These are phyloP conservation scores for Lanius ludovicianus DNA, from an alignment of 2,113 vertebrate genomes.

Conservation along the genomic window DNA sequence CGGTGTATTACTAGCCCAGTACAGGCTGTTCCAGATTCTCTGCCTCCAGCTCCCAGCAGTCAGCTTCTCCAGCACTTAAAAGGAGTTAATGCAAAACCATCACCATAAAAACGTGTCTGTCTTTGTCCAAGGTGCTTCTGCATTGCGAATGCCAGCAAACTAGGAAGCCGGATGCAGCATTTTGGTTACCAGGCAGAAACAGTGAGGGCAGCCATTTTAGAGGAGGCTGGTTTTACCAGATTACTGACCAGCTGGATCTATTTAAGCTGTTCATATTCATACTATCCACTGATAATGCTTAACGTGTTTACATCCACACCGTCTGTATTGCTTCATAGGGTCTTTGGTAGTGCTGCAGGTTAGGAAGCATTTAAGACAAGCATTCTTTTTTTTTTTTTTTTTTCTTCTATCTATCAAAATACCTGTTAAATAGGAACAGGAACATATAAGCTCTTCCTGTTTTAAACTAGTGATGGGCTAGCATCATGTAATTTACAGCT, in stretches of 20 bases:
- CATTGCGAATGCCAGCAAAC: background rate
- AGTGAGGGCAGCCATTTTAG: background rate
- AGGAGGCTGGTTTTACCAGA: background rate
- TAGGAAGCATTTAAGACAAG: background rate
- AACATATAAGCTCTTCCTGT: conserved; percentile 6
- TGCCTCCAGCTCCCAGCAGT: background rate
- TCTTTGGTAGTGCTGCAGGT: background rate
- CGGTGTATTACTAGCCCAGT: background rate
- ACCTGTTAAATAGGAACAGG: background rate
- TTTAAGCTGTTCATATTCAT: background rate
- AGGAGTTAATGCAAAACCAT: rapidly evolving
- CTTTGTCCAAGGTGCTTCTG: conserved; percentile 1
- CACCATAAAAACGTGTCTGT: background rate
- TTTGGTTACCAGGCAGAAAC: background rate
- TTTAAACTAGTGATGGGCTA: background rate
- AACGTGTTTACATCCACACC: background rate
- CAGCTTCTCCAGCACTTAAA: background rate
- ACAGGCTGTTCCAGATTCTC: background rate
- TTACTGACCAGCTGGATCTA: background rate
- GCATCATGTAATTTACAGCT: conserved; percentile 57
- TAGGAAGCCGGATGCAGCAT: background rate
- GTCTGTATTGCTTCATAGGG: background rate
- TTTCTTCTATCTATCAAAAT: background rate
- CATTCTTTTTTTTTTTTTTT: background rate
- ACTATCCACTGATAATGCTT: background rate